Evolutionary conservation across 2,888 invertebrate genomes (phyloP).

Genomic region (Tenodera sinensis): DNA sequence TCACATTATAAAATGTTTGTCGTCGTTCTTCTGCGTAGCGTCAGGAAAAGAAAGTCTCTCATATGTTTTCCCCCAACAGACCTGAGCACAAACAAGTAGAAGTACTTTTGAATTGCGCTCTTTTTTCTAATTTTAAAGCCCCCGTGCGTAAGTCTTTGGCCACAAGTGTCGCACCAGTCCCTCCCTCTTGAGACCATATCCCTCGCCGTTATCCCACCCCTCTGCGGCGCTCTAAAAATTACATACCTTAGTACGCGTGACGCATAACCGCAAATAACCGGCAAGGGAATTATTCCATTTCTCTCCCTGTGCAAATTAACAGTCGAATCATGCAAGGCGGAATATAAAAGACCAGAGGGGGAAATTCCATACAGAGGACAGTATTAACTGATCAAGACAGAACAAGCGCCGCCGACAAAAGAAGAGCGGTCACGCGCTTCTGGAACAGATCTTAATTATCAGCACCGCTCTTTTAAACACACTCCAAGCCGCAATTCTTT

Average conservation of each 20-base stretch:
- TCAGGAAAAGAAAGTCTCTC: no score
- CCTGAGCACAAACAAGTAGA: neutral
- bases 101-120: neutral
- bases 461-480: neutral
- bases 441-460: neutral
- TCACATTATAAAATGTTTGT: no score
- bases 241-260: slow-evolving; percentile 22
- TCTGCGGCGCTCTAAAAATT: slow-evolving; percentile 16
- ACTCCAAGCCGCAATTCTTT: neutral
- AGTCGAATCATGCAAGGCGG: neutral
- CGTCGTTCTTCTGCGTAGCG: no score
- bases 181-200: neutral
- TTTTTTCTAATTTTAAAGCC: neutral
- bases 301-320: neutral
- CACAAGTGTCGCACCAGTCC: neutral
- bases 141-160: neutral
- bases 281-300: slow-evolving; percentile 6
- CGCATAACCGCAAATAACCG: slow-evolving; percentile 15
- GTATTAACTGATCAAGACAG: neutral
- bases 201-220: neutral
- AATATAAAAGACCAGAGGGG: neutral
- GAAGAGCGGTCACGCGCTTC: neutral
- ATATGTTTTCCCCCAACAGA: neutral
- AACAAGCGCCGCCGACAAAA: neutral
- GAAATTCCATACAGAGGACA: neutral